A percentile compares a stretch with the other conserved stretches of the same genome.
Evolutionary conservation across 2,797 vertebrate genomes (phyloP).

Genomic region (Anguilla anguilla): DNA sequence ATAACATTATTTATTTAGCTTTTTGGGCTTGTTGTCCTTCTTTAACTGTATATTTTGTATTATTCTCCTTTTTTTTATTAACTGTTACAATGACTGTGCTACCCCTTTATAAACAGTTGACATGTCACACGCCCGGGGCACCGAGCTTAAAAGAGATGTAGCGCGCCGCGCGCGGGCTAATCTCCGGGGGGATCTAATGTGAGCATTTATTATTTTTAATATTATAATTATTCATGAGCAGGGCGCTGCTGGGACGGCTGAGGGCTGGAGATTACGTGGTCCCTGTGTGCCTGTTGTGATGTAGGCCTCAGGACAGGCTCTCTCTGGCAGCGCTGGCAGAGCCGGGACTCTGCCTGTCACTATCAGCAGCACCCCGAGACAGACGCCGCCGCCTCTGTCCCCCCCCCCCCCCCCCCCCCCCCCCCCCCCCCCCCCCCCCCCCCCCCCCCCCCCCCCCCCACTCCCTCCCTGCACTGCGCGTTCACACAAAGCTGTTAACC

Average conservation of each 20-base stretch:
- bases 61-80: not conserved
- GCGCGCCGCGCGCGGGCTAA: slow-evolving; percentile 33
- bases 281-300: slow-evolving; percentile 55
- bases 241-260: slow-evolving; percentile 44
- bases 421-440: slow-evolving; percentile 24
- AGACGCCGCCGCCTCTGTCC: not conserved
- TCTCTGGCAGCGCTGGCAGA: slow-evolving; percentile 36
- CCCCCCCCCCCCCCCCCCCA: no score
- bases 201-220: slow-evolving; percentile 55
- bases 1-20: not conserved
- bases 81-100: not conserved
- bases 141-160: slow-evolving; percentile 25
- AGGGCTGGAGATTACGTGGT: slow-evolving; percentile 52
- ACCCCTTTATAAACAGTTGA: not conserved
- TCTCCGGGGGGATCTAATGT: slow-evolving; percentile 52
- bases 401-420: slow-evolving; percentile 25
- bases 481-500: not conserved
- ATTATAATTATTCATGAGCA: slow-evolving; percentile 60
- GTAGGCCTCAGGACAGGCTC: slow-evolving; percentile 46
- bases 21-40: not conserved
- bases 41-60: not conserved
- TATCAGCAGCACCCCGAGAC: not conserved
- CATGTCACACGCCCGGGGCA: not conserved
- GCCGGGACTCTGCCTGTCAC: not conserved
- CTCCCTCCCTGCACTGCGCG: not conserved